phyloP scores from a whole-genome alignment of 2,888 invertebrate genomes.

The Syrista parreyssii region DNA sequence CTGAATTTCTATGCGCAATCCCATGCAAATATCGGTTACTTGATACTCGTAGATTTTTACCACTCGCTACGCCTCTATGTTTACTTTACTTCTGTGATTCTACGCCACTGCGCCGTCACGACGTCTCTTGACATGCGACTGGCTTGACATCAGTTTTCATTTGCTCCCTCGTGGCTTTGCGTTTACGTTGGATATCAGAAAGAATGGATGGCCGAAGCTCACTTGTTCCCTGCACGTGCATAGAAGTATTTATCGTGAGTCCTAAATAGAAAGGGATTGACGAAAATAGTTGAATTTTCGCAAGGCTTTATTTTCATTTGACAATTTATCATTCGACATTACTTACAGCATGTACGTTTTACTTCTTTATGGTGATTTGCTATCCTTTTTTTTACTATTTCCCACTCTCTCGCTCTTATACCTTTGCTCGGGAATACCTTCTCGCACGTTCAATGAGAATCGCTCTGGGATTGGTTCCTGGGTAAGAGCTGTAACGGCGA shows the following conservation, averaged over 20 bases:
- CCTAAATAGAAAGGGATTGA: not conserved
- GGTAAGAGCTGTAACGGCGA: not conserved
- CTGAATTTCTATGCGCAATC: not conserved
- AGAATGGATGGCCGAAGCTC: not conserved
- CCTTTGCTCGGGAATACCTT: too few relatives aligned
- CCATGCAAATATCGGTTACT: not conserved
- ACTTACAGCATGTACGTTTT: not conserved
- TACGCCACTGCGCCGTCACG: not conserved
- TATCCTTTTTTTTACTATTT: not conserved
- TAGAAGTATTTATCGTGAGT: not conserved
- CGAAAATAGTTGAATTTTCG: not conserved
- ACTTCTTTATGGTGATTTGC: not conserved
- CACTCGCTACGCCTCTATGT: not conserved
- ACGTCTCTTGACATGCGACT: not conserved
- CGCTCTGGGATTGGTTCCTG: not conserved
- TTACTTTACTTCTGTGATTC: not conserved
- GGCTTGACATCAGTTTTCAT: not conserved
- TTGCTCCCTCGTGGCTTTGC: not conserved
- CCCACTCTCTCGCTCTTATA: too few relatives aligned
- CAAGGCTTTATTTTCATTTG: not conserved
- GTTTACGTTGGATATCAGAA: not conserved
- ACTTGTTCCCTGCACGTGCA: not conserved
- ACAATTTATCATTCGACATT: not conserved
- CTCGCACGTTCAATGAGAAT: not conserved
- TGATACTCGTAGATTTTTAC: not conserved